Percentiles rank a stretch among this genome's conserved stretches.
These are phyloP conservation scores for Autographa pulchrina DNA, from an alignment of 2,888 invertebrate genomes.

Conservation along the genomic window DNA sequence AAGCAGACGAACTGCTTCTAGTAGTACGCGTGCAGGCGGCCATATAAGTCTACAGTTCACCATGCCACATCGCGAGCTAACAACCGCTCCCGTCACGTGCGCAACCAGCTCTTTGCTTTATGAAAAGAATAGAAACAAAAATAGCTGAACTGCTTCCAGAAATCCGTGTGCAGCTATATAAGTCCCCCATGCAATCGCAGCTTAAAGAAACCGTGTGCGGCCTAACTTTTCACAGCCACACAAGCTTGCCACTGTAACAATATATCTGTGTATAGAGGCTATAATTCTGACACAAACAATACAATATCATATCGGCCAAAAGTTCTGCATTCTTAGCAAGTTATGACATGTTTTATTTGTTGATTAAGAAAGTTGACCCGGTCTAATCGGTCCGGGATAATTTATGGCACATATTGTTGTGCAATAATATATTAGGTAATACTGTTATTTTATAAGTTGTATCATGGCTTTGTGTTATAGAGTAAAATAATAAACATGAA, in stretches of 20 bases:
- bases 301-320: constrained; percentile 26
- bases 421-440: neutral
- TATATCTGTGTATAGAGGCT: neutral
- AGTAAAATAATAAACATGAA: neutral
- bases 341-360: constrained; percentile 62
- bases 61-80: no score
- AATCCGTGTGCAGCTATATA: no score
- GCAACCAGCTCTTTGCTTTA: no score
- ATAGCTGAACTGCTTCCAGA: no score
- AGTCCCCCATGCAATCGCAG: no score
- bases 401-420: constrained; percentile 48
- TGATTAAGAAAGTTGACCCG: constrained; percentile 65
- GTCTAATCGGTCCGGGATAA: constrained; percentile 53
- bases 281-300: constrained; percentile 8
- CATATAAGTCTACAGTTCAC: no score
- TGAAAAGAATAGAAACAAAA: no score
- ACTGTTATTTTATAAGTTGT: neutral
- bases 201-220: no score
- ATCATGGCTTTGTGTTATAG: no score
- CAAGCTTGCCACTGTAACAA: neutral
- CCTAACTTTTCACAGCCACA: neutral
- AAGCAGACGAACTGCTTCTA: no score
- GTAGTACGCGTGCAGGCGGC: no score
- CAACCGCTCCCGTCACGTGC: no score
- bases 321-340: constrained; percentile 35